A percentile compares a stretch with the other conserved stretches of the same genome.
Evolutionary conservation across 2,888 invertebrate genomes (phyloP).

Genomic region (Uropetala carovei): DNA sequence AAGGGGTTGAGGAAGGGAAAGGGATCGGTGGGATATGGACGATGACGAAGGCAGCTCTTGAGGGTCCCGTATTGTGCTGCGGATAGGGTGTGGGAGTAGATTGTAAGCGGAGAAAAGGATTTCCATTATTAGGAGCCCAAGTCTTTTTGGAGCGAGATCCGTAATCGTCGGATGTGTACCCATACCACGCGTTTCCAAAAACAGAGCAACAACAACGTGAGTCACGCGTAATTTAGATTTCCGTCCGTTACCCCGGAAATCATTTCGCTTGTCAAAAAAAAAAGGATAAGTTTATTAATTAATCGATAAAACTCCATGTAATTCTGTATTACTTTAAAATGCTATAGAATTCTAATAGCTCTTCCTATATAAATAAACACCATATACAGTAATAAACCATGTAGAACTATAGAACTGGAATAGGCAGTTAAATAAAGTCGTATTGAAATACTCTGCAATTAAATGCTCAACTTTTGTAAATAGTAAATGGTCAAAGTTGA

Average conservation of each 20-base stretch:
- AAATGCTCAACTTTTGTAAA: too few relatives aligned
- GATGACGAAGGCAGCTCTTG: neutral
- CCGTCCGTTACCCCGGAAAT: neutral
- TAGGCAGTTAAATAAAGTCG: too few relatives aligned
- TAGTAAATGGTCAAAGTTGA: too few relatives aligned
- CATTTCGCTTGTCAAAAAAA: too few relatives aligned
- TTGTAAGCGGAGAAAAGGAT: conserved; percentile 3
- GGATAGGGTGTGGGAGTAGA: neutral
- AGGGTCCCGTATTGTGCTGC: conserved; percentile 12
- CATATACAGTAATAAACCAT: too few relatives aligned
- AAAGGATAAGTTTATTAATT: neutral
- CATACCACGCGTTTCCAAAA: neutral
- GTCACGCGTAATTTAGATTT: neutral
- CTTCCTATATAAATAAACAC: too few relatives aligned
- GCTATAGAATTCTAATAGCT: too few relatives aligned
- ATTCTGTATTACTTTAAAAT: too few relatives aligned
- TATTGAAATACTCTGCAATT: too few relatives aligned
- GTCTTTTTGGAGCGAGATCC: neutral
- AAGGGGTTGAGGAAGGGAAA: neutral
- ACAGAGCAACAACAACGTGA: neutral
- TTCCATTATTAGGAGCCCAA: conserved; percentile 28
- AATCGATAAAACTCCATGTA: neutral
- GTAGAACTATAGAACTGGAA: too few relatives aligned
- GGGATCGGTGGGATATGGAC: neutral
- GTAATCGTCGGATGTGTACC: neutral